Evolutionary conservation across 1,140 invertebrate species (phyloP).

Genomic region (Aphidius ervi): DNA sequence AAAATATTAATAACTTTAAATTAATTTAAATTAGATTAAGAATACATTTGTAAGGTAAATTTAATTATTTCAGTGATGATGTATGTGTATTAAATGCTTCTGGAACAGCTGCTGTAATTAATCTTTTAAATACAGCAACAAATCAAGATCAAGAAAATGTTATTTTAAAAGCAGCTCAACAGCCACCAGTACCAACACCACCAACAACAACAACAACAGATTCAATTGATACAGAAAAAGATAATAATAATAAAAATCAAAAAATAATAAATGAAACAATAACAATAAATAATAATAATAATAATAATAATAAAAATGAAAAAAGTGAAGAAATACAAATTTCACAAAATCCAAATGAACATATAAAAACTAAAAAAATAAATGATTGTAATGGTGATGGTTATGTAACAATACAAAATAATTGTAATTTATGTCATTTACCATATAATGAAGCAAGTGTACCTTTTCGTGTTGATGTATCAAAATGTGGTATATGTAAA

Average conservation of each 20-base stretch:
- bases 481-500: slow-evolving; percentile 56
- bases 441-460: slow-evolving; percentile 71
- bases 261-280: neutral
- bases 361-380: slow-evolving; percentile 25
- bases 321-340: slow-evolving; percentile 32
- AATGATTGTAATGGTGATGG: slow-evolving; percentile 46
- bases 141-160: slow-evolving; percentile 37
- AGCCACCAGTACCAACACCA: neutral
- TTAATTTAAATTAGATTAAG: slow-evolving; percentile 16
- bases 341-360: slow-evolving; percentile 14
- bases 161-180: slow-evolving; percentile 29
- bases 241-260: slow-evolving; percentile 26
- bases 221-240: slow-evolving; percentile 38
- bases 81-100: slow-evolving; percentile 89
- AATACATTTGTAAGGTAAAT: neutral
- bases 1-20: slow-evolving; percentile 29
- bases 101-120: slow-evolving; percentile 88
- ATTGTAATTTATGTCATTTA: slow-evolving; percentile 68
- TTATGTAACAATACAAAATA: slow-evolving; percentile 23
- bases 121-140: slow-evolving; percentile 50
- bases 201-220: slow-evolving; percentile 22
- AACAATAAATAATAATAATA: slow-evolving; percentile 11
- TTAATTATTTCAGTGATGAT: slow-evolving; percentile 70
- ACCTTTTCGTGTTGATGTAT: slow-evolving; percentile 66
- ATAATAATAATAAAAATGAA: slow-evolving; percentile 32